These are phyloP conservation scores for Solea senegalensis DNA, from an alignment of 2,113 vertebrate species.

Conservation along the genomic window DNA sequence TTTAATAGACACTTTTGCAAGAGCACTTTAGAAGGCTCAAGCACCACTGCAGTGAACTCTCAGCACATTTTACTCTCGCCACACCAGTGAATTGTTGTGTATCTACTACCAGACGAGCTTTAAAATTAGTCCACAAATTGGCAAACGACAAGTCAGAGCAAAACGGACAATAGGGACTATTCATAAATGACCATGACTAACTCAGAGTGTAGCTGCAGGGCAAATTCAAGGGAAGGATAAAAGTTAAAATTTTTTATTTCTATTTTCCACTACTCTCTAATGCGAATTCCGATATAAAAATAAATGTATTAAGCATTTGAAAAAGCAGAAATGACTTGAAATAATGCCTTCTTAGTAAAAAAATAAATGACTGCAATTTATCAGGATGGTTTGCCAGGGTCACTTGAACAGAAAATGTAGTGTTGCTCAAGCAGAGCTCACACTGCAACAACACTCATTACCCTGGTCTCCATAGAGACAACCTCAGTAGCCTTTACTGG, in stretches of 20 bases:
- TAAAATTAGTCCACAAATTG: constrained; percentile 61
- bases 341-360: background rate
- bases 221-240: constrained; percentile 4
- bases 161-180: constrained; percentile 38
- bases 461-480: constrained; percentile 84
- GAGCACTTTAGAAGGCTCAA: constrained; percentile 69
- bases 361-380: constrained; percentile 21
- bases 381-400: constrained; percentile 64
- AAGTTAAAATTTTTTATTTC: constrained; percentile 7
- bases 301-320: background rate
- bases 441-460: constrained; percentile 76
- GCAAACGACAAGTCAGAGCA: constrained; percentile 41
- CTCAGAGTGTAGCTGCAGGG: background rate
- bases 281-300: background rate
- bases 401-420: constrained; percentile 64
- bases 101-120: constrained; percentile 54
- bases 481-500: constrained; percentile 69
- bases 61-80: constrained; percentile 65
- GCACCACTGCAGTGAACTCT: constrained; percentile 68
- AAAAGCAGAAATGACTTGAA: background rate
- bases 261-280: background rate
- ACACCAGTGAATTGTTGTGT: constrained; percentile 55
- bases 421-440: constrained; percentile 59
- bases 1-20: constrained; percentile 73
- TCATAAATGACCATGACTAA: constrained; percentile 32